Percentiles rank a stretch among this genome's conserved stretches.
These are phyloP conservation scores for Alectura lathami DNA, from an alignment of 2,113 vertebrate genomes.

Conservation along the genomic window DNA sequence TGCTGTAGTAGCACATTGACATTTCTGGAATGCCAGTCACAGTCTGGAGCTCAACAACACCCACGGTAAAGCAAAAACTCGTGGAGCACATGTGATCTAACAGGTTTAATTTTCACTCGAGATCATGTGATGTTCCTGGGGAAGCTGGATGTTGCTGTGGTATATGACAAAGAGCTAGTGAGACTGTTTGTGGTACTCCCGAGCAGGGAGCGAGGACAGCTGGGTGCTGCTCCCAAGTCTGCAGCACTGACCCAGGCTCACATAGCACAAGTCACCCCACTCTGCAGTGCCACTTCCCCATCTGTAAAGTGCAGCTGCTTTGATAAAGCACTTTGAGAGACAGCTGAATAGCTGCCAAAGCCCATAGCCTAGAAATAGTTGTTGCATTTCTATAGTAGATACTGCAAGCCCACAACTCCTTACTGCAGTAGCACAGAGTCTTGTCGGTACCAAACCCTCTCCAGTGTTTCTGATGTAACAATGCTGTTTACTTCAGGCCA, in stretches of 20 bases:
- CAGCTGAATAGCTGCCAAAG: neutral
- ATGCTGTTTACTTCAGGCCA: neutral
- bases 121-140: too few relatives aligned
- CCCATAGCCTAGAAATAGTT: neutral
- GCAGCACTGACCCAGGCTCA: neutral
- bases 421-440: neutral
- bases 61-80: neutral
- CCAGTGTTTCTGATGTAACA: rapidly evolving
- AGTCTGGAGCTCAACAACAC: neutral
- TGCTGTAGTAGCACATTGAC: neutral
- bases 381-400: neutral
- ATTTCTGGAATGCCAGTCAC: too few relatives aligned
- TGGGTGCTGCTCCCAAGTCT: rapidly evolving
- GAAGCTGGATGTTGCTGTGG: too few relatives aligned
- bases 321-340: rapidly evolving
- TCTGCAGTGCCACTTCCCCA: rapidly evolving
- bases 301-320: neutral
- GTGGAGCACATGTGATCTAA: neutral
- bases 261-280: rapidly evolving
- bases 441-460: neutral
- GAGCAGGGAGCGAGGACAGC: rapidly evolving
- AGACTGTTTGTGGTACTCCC: rapidly evolving
- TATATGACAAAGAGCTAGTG: rapidly evolving
- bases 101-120: neutral
- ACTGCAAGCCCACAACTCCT: neutral